Base-by-base conservation (phyloP, 2,113 vertebrate genomes). In the Crotalus horridus region DNA sequence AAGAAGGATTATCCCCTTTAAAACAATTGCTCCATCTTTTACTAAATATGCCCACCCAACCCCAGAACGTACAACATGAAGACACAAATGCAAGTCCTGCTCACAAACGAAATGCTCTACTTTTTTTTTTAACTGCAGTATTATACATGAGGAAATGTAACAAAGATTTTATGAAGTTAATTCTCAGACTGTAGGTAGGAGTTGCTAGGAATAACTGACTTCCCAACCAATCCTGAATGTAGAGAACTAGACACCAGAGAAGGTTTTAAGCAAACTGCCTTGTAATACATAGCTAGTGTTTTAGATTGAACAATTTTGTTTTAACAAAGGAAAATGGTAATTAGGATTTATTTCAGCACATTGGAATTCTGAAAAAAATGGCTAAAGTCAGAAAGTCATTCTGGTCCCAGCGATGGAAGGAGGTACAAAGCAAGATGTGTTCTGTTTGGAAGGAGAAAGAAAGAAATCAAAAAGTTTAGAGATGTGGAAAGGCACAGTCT, bases 291-390 rank as follows among this genome's bases (percentile, higher is more conserved):
- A 23, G 17, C 74, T 81, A 43, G 33, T 43, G 33, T 81, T 81
- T 43, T 43, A 81, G 33, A 81, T 81, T 1, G 17, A 81, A 69
- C 54, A 81, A 48, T 54, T 55, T 91, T 39, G 17, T 10, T 87
- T 74, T 95, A 91, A 91, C 69, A 95, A 95, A 69, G 61, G 93
- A 95, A 87, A 43, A 23, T 88, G 0, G 0, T 87, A 61, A 33
- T 13, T 0, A 20, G 0, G 46, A 17, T 69, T 13, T 48, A 69
- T 69, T 21, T 33, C 85, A 58, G 88, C 56, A 59, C n/a, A 55
- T 21, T 87, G n/a, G n/a, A 61, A 93, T 93, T 24, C 17, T 3
- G 24, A 64, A 21, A 43, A 53, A 93, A 94, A 90, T 48, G 55
- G 39, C 81, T 59, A 6, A 89, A 46, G 21, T 43, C 39, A 87